phyloP scores from a whole-genome alignment of 2,888 invertebrate species.

The Latheticus oryzae region DNA sequence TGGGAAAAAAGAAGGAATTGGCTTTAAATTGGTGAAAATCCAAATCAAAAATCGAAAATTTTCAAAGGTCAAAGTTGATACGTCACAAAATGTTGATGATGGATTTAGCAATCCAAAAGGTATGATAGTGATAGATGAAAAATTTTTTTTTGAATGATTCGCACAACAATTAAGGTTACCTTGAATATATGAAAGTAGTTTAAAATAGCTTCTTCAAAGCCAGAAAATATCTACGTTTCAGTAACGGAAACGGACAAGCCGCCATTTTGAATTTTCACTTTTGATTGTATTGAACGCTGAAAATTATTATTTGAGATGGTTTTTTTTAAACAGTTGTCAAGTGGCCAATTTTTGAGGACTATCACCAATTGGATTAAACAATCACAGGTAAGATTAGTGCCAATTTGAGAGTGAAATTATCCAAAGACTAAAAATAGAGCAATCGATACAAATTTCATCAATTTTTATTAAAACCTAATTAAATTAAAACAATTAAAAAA shows the following conservation, averaged over 20 bases:
- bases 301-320: slow-evolving; percentile 23
- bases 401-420: slow-evolving; percentile 55
- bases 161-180: slow-evolving; percentile 52
- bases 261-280: slow-evolving; percentile 68
- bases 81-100: no score
- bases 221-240: slow-evolving; percentile 58
- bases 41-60: slow-evolving; percentile 40
- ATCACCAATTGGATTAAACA: no score
- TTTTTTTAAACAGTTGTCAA: no score
- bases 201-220: slow-evolving; percentile 58
- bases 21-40: slow-evolving; percentile 30
- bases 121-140: slow-evolving; percentile 13
- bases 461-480: no score
- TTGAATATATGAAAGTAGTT: slow-evolving; percentile 50
- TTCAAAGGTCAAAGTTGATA: slow-evolving; percentile 61
- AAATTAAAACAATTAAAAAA: no score
- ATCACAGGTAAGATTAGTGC: slow-evolving; percentile 35
- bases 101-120: no score
- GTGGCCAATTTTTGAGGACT: no score
- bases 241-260: slow-evolving; percentile 59
- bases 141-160: slow-evolving; percentile 24
- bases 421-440: slow-evolving; percentile 58
- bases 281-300: slow-evolving; percentile 63
- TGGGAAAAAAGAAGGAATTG: slow-evolving; percentile 27
- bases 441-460: slow-evolving; percentile 60